Percentiles rank a stretch among this genome's conserved stretches.
Evolutionary conservation across 2,888 invertebrate species (phyloP).

Genomic region (Pemphredon lugubris): DNA sequence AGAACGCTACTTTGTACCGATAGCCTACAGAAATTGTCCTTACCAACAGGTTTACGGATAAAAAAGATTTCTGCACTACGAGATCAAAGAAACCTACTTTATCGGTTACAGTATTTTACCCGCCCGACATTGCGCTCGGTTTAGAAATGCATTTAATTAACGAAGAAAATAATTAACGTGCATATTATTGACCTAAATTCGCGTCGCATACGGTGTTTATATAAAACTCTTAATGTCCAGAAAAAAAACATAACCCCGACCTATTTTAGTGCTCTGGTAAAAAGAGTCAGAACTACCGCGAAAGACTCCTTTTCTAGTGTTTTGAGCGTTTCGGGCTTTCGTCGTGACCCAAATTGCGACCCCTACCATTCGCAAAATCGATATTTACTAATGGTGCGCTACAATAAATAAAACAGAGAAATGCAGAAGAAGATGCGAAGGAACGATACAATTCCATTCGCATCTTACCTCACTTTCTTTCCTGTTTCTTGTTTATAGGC

Average conservation of each 20-base stretch:
- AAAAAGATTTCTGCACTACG: not conserved
- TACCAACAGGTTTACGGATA: not conserved
- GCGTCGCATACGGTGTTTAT: too few relatives aligned
- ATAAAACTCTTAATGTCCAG: not conserved
- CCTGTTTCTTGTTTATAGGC: too few relatives aligned
- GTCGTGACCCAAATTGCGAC: slow-evolving; percentile 44
- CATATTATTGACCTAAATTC: slow-evolving; percentile 6
- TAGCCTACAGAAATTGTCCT: not conserved
- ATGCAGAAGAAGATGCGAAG: not conserved
- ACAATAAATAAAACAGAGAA: not conserved
- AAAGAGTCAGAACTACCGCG: slow-evolving; percentile 5
- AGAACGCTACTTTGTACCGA: too few relatives aligned
- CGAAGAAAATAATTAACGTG: slow-evolving; percentile 7
- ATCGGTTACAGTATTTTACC: not conserved
- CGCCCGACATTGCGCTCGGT: not conserved
- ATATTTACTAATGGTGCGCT: slow-evolving; percentile 32
- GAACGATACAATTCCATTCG: too few relatives aligned
- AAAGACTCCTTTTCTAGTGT: slow-evolving; percentile 18
- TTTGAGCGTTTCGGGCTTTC: slow-evolving; percentile 35
- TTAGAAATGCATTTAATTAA: not conserved
- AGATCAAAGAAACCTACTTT: not conserved
- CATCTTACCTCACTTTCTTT: too few relatives aligned
- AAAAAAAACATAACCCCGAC: slow-evolving; percentile 21
- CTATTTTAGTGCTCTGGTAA: slow-evolving; percentile 21
- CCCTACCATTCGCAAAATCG: slow-evolving; percentile 32